Base-by-base conservation (phyloP, 2,797 vertebrate genomes). In the Rallus crepitans region DNA sequence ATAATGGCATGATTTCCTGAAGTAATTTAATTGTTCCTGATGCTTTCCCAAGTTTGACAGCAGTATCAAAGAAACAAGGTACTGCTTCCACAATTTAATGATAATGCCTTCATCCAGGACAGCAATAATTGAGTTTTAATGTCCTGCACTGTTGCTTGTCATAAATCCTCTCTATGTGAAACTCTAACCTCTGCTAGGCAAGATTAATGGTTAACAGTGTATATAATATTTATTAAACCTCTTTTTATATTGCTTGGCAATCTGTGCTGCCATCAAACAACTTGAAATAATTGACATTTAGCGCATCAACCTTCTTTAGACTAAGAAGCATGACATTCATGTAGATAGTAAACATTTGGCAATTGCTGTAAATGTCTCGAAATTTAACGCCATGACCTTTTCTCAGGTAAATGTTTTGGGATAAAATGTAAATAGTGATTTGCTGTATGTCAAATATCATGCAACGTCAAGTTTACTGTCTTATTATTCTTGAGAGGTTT, bases 351-450 rank as follows among this genome's bases (percentile, higher is more conserved):
- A 98, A 98, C 98, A 98, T 98, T 98, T 96, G 97, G 96, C 98
- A 97, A 98, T 98, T 98, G 98, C 98, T 98, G 97, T 95, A 98
- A 98, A 98, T 98, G 98, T 98, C 98, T 98, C 98, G 97, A 97
- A 98, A 98, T 98, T 98, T 98, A 98, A 98, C 97, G 15, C 89
- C 96, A 93, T 98, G 98, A 98, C 98, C 98, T 98, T 98, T 98
- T 96, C 97, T 92, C 98, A 98, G 98, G 98, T 98, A 98, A 98
- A 98, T 98, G 98, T 98, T 98, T 98, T 98, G 97, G 97, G 98
- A 98, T 97, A 98, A 98, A 98, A 98, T 98, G 98, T 98, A 98
- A 98, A 98, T 98, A 98, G 98, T 98, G 97, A 98, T 98, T 97
- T 97, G 97, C 98, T 97, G 97, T 97, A 98, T 97, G 97, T 98